phyloP scores from a whole-genome alignment of 2,113 vertebrate genomes.

The Oceanodroma tethys region DNA sequence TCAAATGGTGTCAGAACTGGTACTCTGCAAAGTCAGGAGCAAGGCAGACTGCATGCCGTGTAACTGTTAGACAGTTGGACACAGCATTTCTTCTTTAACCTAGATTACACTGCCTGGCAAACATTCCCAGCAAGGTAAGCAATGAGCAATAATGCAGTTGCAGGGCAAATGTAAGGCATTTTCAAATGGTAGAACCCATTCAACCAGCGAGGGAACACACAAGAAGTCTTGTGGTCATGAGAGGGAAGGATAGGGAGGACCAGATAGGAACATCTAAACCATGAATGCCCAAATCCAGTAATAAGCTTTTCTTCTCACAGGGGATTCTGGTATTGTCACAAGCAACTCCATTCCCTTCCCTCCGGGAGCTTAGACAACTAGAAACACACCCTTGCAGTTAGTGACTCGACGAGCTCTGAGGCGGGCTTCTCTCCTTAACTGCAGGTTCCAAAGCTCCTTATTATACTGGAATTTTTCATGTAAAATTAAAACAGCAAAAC shows the following conservation, averaged over 20 bases:
- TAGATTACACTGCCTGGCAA: neutral
- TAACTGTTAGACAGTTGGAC: neutral
- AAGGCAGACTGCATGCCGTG: neutral
- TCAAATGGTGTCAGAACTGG: neutral
- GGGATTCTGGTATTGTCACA: neutral
- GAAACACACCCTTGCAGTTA: neutral
- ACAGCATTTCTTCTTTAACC: neutral
- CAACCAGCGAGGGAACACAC: neutral
- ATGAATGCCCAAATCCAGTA: neutral
- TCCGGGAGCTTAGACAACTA: neutral
- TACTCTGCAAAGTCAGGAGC: neutral
- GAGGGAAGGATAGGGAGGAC: neutral
- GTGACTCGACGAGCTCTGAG: neutral
- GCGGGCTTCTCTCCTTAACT: neutral
- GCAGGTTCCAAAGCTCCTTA: neutral
- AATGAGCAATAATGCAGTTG: neutral
- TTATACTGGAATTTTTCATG: neutral
- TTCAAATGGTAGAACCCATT: slow-evolving; percentile 19
- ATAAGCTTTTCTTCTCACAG: neutral
- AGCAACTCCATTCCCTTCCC: neutral
- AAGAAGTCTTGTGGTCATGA: neutral
- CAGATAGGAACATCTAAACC: neutral
- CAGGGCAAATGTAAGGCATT: neutral
- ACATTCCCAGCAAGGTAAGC: neutral
- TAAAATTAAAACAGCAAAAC: neutral